Evolutionary conservation across 2,888 invertebrate genomes (phyloP), one percentile per base, ranked within the genome.

Genomic region (Nasonovia ribisnigri): DNA sequence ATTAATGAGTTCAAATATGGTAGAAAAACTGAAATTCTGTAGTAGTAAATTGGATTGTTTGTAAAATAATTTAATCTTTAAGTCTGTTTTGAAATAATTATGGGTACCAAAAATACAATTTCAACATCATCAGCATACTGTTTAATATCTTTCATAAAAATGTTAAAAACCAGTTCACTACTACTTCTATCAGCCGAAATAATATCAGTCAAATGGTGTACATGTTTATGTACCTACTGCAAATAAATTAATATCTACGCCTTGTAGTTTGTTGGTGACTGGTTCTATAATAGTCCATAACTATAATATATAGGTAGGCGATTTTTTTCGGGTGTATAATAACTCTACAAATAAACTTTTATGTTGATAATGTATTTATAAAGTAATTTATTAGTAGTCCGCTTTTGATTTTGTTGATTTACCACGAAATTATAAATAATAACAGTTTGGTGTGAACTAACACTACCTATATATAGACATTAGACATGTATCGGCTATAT

Each of bases 201-300:
- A 89, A 89, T 89, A 43, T 54, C 57, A 16, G 16, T 42, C 57
- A 89, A 89, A 11, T 88, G 20, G 36, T 88, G 54, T 88, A 88
- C 1, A 6, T 88, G n/a, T 54, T 16, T 88, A 24, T 88, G 54
- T n/a, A n/a, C n/a, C n/a, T 88, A 88, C 51, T 26, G 24, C 36
- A 88, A 88, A 88, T 42, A 88, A 88, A 88, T 87, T 48, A 87
- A 87, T 48, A 87, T 48, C 48, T 48, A 87, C 48, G 51, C 87
- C n/a, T 48, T 87, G 48, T 87, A 87, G n/a, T 51, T 11, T 87
- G 16, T 87, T 48, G n/a, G 46, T 84, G 84, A 84, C 84, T n/a
- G 46, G 48, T 87, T 87, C 48, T n/a, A 87, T 87, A 86, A 87
- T 48, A n/a, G 48, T n/a, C n/a, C n/a, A n/a, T 48, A 51, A 13